Percentiles rank a stretch among this genome's conserved stretches.
Evolutionary conservation across 2,888 invertebrate genomes (phyloP).

Genomic region (Pristionchus maxplancki): DNA sequence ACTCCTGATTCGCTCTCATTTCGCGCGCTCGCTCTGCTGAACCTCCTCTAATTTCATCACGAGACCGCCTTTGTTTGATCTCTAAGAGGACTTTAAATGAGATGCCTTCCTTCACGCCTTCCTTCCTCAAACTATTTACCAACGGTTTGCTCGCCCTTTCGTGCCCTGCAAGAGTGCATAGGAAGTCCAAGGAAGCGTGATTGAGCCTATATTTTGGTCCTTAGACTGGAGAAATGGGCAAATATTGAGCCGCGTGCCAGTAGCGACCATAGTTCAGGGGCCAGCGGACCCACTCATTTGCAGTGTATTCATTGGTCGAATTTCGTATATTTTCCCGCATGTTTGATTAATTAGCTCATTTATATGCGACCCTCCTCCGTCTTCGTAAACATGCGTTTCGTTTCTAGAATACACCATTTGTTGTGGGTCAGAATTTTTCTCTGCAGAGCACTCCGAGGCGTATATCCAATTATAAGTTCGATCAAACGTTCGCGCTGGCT

Average conservation of each 20-base stretch:
- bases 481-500: too few species aligned
- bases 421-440: too few species aligned
- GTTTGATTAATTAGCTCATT: background rate
- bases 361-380: too few species aligned
- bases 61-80: slow-evolving; percentile 24
- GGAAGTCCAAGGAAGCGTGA: background rate
- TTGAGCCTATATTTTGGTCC: background rate
- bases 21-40: background rate
- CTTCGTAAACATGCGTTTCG: too few species aligned
- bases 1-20: background rate
- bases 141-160: background rate
- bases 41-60: slow-evolving; percentile 43
- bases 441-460: too few species aligned
- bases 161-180: background rate
- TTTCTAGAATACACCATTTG: too few species aligned
- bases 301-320: background rate
- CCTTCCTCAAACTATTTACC: background rate
- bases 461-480: too few species aligned
- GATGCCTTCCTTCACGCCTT: background rate
- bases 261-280: background rate
- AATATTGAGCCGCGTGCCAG: background rate
- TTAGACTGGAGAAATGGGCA: background rate
- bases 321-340: background rate
- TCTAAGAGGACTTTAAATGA: background rate
- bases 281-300: background rate